phyloP scores from a whole-genome alignment of 2,888 invertebrate genomes.

The Alsophila aescularia region DNA sequence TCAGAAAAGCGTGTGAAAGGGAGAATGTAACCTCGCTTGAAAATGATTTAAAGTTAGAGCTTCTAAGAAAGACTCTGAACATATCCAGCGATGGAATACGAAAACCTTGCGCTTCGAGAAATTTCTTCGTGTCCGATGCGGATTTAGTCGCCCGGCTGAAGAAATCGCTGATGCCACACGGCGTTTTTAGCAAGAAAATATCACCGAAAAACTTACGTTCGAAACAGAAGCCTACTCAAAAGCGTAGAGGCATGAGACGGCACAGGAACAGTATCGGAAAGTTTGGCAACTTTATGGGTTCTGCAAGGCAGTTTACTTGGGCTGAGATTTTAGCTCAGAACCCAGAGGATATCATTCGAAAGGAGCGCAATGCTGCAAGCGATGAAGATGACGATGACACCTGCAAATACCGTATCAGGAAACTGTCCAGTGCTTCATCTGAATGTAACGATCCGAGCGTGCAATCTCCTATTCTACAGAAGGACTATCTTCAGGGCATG shows the following conservation, averaged over 20 bases:
- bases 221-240: constrained; percentile 77
- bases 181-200: constrained; percentile 77
- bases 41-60: constrained; percentile 72
- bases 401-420: constrained; percentile 75
- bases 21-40: constrained; percentile 75
- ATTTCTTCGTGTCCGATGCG: constrained; percentile 78
- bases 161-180: constrained; percentile 79
- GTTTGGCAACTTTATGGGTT: constrained; percentile 81
- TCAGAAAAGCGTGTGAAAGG: constrained; percentile 71
- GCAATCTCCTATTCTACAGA: constrained; percentile 68
- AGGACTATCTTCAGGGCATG: constrained; percentile 75
- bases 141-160: constrained; percentile 75
- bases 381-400: constrained; percentile 66
- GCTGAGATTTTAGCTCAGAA: constrained; percentile 87
- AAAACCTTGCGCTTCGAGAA: constrained; percentile 75
- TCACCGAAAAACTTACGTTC: constrained; percentile 87
- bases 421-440: constrained; percentile 70
- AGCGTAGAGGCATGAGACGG: constrained; percentile 73
- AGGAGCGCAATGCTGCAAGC: constrained; percentile 62
- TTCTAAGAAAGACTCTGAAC: constrained; percentile 74
- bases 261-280: constrained; percentile 77
- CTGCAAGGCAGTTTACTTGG: constrained; percentile 86
- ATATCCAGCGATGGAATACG: constrained; percentile 75
- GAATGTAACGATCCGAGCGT: constrained; percentile 64
- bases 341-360: constrained; percentile 86